phyloP scores from a whole-genome alignment of 2,113 vertebrate genomes.

The Erythrocercus mccallii region DNA sequence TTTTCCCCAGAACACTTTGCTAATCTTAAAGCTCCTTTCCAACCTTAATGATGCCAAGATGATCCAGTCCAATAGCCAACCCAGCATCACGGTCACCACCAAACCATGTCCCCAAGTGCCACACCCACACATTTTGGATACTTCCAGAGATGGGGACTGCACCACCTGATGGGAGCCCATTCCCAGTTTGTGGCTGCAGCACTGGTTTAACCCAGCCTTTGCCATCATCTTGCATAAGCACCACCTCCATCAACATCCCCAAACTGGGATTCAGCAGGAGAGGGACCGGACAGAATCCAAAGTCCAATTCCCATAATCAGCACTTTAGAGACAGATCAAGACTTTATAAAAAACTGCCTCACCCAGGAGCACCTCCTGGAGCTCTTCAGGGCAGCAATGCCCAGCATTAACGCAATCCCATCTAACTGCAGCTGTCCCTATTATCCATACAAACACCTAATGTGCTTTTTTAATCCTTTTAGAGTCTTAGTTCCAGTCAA shows the following conservation, averaged over 20 bases:
- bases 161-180: not conserved
- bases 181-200: not conserved
- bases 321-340: accelerated
- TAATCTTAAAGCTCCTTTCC: not conserved
- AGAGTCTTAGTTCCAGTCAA: not conserved
- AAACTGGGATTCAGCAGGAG: accelerated
- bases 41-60: not conserved
- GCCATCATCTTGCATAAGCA: not conserved
- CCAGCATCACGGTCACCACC: not conserved
- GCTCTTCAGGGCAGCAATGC: not conserved
- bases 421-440: not conserved
- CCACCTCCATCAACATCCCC: not conserved
- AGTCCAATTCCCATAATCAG: not conserved
- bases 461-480: not conserved
- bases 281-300: not conserved
- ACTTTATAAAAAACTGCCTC: accelerated
- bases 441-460: not conserved
- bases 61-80: accelerated
- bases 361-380: not conserved
- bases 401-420: not conserved
- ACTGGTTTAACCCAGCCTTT: not conserved
- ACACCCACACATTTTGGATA: accelerated
- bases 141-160: not conserved
- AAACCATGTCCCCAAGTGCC: not conserved
- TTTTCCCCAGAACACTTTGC: not conserved